These are phyloP conservation scores for Choloepus didactylus DNA, from an alignment of 2,797 vertebrate species.

Conservation along the genomic window DNA sequence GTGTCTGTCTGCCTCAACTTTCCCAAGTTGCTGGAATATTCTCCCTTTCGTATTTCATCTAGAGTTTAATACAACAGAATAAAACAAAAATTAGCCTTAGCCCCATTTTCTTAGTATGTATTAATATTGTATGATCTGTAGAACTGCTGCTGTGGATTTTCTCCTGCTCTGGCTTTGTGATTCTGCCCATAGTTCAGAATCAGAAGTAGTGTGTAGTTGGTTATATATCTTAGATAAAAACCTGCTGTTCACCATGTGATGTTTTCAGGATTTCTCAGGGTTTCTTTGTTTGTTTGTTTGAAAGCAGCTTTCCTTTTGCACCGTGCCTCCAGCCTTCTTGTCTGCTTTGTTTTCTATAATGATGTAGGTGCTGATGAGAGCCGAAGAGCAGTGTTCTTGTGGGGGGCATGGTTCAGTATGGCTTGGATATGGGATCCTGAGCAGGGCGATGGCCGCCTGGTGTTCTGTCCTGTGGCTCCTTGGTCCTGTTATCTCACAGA, in stretches of 20 bases:
- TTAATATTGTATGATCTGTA: not conserved
- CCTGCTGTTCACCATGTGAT: not conserved
- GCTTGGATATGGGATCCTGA: not conserved
- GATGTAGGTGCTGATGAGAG: not conserved
- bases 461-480: not conserved
- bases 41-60: not conserved
- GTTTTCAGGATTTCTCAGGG: not conserved
- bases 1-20: not conserved
- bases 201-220: not conserved
- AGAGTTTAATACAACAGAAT: not conserved
- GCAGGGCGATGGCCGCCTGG: not conserved
- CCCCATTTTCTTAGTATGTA: not conserved
- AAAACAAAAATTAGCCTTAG: not conserved
- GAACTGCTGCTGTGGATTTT: not conserved
- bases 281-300: not conserved
- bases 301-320: not conserved
- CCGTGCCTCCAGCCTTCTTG: not conserved
- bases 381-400: not conserved
- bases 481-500: not conserved
- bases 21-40: not conserved
- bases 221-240: not conserved
- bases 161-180: not conserved
- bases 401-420: not conserved
- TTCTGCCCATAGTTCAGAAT: not conserved
- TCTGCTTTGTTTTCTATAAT: not conserved